phyloP scores from a whole-genome alignment of 2,888 invertebrate species.

The Melieria picta region DNA sequence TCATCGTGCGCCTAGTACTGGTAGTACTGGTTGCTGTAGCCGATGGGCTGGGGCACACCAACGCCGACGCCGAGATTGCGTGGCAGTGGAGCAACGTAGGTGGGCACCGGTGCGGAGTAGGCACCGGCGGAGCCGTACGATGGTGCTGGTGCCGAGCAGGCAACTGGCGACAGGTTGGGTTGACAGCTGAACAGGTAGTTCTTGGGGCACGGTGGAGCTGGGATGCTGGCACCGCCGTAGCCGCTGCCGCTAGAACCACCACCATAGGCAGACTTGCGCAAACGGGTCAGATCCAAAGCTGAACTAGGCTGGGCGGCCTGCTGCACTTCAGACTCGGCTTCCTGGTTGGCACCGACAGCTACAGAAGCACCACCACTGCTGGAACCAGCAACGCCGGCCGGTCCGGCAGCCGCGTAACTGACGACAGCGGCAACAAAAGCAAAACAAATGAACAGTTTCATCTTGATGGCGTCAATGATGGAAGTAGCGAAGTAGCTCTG shows the following conservation, averaged over 20 bases:
- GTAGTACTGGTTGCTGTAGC: constrained; percentile 38
- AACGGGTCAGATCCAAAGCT: constrained; percentile 16
- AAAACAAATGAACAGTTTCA: constrained; percentile 43
- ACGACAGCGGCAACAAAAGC: constrained; percentile 39
- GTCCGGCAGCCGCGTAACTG: constrained; percentile 27
- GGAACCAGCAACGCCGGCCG: constrained; percentile 33
- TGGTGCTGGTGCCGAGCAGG: constrained; percentile 40
- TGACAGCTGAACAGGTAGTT: constrained; percentile 56
- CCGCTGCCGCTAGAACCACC: constrained; percentile 30
- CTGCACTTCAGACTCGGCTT: constrained; percentile 11
- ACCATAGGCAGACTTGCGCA: constrained; percentile 31
- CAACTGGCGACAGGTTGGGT: constrained; percentile 50
- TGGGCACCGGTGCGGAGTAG: constrained; percentile 38
- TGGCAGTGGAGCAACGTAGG: constrained; percentile 35
- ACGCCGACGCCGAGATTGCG: constrained; percentile 44
- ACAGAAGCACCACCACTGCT: constrained; percentile 7
- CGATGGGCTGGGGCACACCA: constrained; percentile 45
- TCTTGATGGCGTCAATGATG: constrained; percentile 33
- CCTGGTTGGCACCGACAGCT: not conserved
- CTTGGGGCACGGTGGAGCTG: constrained; percentile 52
- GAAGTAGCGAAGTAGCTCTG: not conserved
- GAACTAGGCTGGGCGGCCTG: not conserved
- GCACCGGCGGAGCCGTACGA: constrained; percentile 33
- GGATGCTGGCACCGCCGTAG: constrained; percentile 31
- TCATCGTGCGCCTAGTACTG: constrained; percentile 44